Base-by-base conservation (phyloP, 92 coral and sea anemone genomes). In the Actinostola sp. region DNA sequence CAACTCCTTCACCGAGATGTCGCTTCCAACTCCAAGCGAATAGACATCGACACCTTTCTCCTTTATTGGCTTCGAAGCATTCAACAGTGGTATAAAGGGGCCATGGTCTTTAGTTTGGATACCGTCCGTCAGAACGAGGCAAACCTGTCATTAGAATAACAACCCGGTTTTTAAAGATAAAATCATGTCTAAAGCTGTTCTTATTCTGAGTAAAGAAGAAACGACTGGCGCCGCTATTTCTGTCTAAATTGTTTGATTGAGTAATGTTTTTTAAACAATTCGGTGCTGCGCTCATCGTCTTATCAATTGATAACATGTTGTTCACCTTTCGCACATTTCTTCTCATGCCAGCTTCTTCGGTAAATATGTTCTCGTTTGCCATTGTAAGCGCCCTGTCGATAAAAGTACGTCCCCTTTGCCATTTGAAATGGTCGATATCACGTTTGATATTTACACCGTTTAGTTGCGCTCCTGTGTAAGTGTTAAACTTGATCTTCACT, bases 121-220 rank as follows among this genome's bases (percentile, higher is more conserved):
- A 50, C 81, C 81, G 41, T 75, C 81, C 17, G 81, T 75, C 39
- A 75, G 55, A 14, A 75, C 81, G 27, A 75, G 72, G 6, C 63
- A 53, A 3, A 75, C 81, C 81, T 75, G 45, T 39, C 8, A 7
- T 39, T 7, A 7, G 7, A 7, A 7, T 39, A 39, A 39, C 7
- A 7, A 39, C 25, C 25, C 14, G 16, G 16, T 14, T 6, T 14
- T 50, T 4, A 50, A 10, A 21, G 57, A 20, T 50, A 50, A 50
- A 10, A 14, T 14, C 57, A 50, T 14, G 57, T 50, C 24, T 4
- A 50, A 20, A 3, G n/a, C n/a, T n/a, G n/a, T n/a, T n/a, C n/a
- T n/a, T n/a, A n/a, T 50, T 14, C n/a, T 4, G 5, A 50, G 5
- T 20, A 50, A 50, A 50, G 20, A 14, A 14, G n/a, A n/a, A n/a